Conservation (phyloP, 2,113 vertebrate species). For the Pollachius pollachius region DNA sequence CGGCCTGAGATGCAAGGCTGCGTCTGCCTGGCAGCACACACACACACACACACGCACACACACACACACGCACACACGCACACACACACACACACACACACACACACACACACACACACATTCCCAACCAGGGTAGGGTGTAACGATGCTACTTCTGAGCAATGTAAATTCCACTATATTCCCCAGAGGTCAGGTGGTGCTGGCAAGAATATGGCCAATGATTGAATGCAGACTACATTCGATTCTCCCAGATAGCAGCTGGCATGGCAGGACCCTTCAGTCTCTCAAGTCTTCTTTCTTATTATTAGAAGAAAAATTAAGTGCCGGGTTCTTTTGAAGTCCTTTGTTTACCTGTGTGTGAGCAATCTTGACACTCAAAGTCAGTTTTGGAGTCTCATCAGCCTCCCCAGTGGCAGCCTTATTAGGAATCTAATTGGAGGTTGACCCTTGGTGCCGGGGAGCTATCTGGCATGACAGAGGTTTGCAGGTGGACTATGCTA, state of each 20-base stretch:
- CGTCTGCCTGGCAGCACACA: neutral
- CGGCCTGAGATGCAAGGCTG: no score
- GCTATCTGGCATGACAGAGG: neutral
- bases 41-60: no score
- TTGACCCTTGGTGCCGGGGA: conserved; percentile 24
- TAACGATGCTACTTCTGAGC: conserved; percentile 2
- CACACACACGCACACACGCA: no score
- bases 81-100: neutral
- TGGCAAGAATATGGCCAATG: no score
- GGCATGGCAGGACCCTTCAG: no score
- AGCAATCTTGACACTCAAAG: neutral
- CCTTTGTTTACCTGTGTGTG: no score
- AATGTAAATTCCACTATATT: conserved; percentile 11
- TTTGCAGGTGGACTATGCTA: conserved; percentile 40
- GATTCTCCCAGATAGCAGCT: no score
- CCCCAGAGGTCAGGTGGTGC: no score
- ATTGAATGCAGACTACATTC: no score
- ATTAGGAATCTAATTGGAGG: conserved; percentile 14
- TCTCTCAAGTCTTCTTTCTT: no score
- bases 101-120: conserved; percentile 22
- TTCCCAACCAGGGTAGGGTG: conserved; percentile 19
- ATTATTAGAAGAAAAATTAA: no score
- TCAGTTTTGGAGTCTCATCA: conserved; percentile 16
- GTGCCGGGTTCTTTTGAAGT: no score
- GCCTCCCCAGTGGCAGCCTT: conserved; percentile 22